Base-by-base conservation (phyloP, 2,888 invertebrate species). In the Platycnemis pennipes region DNA sequence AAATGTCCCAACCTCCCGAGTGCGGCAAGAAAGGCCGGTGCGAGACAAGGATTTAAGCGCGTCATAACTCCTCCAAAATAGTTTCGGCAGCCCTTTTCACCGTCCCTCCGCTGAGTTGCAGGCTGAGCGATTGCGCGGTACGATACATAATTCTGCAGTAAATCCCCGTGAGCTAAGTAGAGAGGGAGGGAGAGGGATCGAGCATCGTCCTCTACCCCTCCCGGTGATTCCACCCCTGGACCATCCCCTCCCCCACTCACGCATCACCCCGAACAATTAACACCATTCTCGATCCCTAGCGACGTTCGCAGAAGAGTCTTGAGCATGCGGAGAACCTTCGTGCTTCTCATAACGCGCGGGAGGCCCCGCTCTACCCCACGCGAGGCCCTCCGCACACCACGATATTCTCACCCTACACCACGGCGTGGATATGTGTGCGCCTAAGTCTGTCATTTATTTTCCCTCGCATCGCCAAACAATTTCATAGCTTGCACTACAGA, bases 61-160 rank as follows among this genome's bases (percentile, higher is more conserved):
- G 44, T 91, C 91, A 91, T 69, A 63, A 45, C 91, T 69, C 69
- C 63, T 91, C 91, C 91, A 37, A 91, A 91, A 91, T 91, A 91
- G 91, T 56, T 91, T 69, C 63, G 44, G 91, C 91, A n/a, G 63
- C 11, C 7, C 44, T n/a, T 91, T 91, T 63, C 91, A 16, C 77
- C 63, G 4, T 77, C 37, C 26, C 31, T n/a, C 77, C 22, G 37
- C 26, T 31, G 31, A 77, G 31, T 31, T 37, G 63, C 63, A 63
- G 26, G 63, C n/a, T 89, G 56, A 89, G 37, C 42, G 31, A 56
- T 89, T 89, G 89, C 89, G 42, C 31, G 49, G 31, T 7, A 49
- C 37, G 89, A 89, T 89, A 89, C 53, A 89, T 89, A 89, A 56
- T 56, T 53, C 56, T 56, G 42, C 53, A 53, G 53, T 56, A 56